Evolutionary conservation across 2,113 vertebrate species (phyloP), one percentile per base, ranked within the genome.

Genomic region (Notiomystis cincta): DNA sequence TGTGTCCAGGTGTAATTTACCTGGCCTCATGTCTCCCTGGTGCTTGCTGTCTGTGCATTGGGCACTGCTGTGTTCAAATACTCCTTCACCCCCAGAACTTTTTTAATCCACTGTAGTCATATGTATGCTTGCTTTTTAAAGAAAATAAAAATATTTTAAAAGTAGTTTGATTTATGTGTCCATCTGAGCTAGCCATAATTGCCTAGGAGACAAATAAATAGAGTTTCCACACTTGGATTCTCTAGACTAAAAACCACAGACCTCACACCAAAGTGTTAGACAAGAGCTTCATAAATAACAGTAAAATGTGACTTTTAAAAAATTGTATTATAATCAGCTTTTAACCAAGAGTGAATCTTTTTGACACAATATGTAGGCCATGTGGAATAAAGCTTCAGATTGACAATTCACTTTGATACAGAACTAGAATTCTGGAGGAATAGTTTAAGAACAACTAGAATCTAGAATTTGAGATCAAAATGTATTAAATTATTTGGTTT

Each of bases 131-230:
- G 6, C 1, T 85, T 87, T 87, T 71, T 48, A 71, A 56, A 85
- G 23, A 69, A 86, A 88, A 80, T 15, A 56, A 82, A 77, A 86
- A 54, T 40, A 75, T 37, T 44, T 53, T 3, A 64, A 64, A 19
- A 20, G 9, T 56, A 33, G 21, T 38, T 57, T 56, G 30, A 92
- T 79, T 87, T 91, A 87, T 81, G 27, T 28, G 38, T 67, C 84
- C 56, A 60, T 44, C 57, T 18, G 79, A 51, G 44, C 25, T 51
- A 79, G 37, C 40, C 61, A 64, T 72, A 79, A 54, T 94, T 70
- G 79, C 77, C 57, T 79, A 82, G 57, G 84, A 94, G 53, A 95
- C 48, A 93, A 71, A 91, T 44, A 95, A 91, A 87, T 66, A 90
- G 53, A 82, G 21, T 19, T 85, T 65, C 88, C 53, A 78, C 65